A percentile compares a stretch with the other conserved stretches of the same genome.
phyloP scores from a whole-genome alignment of 2,888 invertebrate genomes.

The Spatulosminthurus flaviceps region DNA sequence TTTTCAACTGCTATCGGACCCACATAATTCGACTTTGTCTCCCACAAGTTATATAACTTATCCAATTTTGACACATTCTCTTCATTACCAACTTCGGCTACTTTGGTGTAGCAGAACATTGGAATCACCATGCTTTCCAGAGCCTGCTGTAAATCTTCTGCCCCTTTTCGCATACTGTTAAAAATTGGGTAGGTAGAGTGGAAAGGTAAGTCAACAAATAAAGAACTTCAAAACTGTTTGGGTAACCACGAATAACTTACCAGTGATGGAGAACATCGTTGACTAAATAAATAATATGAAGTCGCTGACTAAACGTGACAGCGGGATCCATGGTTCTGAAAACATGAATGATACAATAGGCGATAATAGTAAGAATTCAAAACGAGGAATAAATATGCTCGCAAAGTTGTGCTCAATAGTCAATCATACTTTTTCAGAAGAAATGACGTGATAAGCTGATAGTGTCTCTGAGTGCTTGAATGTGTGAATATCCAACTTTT shows the following conservation, averaged over 20 bases:
- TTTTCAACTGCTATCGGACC: constrained; percentile 83
- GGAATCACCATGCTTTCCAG: constrained; percentile 96
- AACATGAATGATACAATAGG: constrained; percentile 56
- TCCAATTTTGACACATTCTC: constrained; percentile 91
- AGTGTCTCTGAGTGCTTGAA: constrained; percentile 81
- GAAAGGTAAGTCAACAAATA: no score
- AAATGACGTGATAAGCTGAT: constrained; percentile 89
- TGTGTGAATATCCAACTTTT: constrained; percentile 98
- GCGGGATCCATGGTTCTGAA: constrained; percentile 73
- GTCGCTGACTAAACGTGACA: constrained; percentile 86
- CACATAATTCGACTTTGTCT: constrained; percentile 92
- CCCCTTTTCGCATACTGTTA: constrained; percentile 96
- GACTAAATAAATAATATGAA: constrained; percentile 97
- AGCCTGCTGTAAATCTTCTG: constrained; percentile 89
- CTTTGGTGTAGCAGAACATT: constrained; percentile 94
- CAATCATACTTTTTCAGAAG: constrained; percentile 81
- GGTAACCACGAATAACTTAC: constrained; percentile 73
- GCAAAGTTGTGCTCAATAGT: neutral
- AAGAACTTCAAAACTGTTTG: no score
- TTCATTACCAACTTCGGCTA: constrained; percentile 76
- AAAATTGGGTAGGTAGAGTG: no score
- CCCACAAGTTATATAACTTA: constrained; percentile 95
- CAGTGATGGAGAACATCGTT: constrained; percentile 99
- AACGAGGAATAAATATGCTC: neutral
- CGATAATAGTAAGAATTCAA: neutral